These are phyloP conservation scores for Eugnorisma glareosa DNA, from an alignment of 2,888 invertebrate genomes.

Conservation along the genomic window DNA sequence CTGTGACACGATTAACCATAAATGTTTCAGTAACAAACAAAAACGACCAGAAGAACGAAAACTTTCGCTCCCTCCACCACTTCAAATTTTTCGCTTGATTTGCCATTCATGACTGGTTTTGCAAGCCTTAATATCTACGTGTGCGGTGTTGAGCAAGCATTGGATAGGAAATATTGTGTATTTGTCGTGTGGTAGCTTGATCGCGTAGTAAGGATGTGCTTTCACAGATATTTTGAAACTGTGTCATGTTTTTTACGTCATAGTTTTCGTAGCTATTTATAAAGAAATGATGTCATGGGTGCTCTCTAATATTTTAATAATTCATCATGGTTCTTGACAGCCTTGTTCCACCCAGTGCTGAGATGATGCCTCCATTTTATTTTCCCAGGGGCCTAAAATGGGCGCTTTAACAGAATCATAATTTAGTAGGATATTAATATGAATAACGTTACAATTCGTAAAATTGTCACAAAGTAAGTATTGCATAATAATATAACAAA, in stretches of 20 bases:
- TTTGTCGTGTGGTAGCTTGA: not conserved
- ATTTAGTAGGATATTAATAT: too few relatives aligned
- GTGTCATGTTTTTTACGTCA: slow-evolving; percentile 54
- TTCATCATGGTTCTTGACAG: not conserved
- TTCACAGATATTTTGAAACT: slow-evolving; percentile 55
- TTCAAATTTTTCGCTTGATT: not conserved
- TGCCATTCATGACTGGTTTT: slow-evolving; percentile 39
- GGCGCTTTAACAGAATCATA: too few relatives aligned
- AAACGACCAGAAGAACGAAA: slow-evolving; percentile 27
- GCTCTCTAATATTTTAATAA: too few relatives aligned
- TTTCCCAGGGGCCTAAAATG: too few relatives aligned
- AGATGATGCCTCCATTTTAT: not conserved
- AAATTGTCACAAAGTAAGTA: too few relatives aligned
- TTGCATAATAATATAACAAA: too few relatives aligned
- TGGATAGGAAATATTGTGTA: slow-evolving; percentile 25
- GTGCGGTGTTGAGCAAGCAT: slow-evolving; percentile 23
- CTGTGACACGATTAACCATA: slow-evolving; percentile 41
- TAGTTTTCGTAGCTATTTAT: slow-evolving; percentile 26
- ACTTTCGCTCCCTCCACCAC: slow-evolving; percentile 56
- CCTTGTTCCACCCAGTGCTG: rapidly evolving
- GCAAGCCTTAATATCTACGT: slow-evolving; percentile 3
- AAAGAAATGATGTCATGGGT: not conserved
- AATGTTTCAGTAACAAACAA: slow-evolving; percentile 28
- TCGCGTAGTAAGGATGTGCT: slow-evolving; percentile 47
- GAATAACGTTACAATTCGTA: too few relatives aligned